Base-by-base conservation (phyloP, 1,140 invertebrate species). In the Drosophila sp. region DNA sequence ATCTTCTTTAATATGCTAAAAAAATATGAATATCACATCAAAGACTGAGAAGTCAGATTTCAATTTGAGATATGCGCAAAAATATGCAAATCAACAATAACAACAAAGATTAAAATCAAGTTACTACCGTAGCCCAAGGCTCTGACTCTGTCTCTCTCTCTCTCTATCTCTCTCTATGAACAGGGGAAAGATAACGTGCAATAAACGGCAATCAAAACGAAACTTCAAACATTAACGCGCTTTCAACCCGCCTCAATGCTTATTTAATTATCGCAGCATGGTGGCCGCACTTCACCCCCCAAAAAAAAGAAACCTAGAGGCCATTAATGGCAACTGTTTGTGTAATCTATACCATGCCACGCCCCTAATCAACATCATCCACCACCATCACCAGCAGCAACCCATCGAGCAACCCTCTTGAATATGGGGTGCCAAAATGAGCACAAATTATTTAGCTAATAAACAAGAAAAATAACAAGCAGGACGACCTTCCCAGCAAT, bases 261-360 rank as follows among this genome's bases (percentile, higher is more conserved):
- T 65, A 87, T 87, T 87, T 79, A 87, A 87, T 87, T 87, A 89
- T 87, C 83, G 60, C 83, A 87, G 83, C 83, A 89, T 87, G 83
- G 79, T 87, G 77, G 83, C 76, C 38, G 35, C 35, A 60, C 32
- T 68, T 25, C 57, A 61, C 32, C 57, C 68, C 69, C 44, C 41
- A 67, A 38, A 11, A n/a, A 3, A 47, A n/a, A 23, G 17, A 38
- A 44, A 50, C 70, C 50, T 65, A 55, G 44, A 55, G 30, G 7
- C 79, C 76, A 86, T 86, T 86, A 87, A 64, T 44, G 47, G 83
- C 84, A 83, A 89, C 77, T 80, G 81, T 85, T 85, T 85, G 65
- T 67, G 83, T 83, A 87, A 87, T 87, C 79, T 83, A 87, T 57
- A 89, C 83, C 79, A 80, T 73, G 83, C 72, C 83, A 87, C 83